These are phyloP conservation scores for Panagrolaimus sp. DNA, from an alignment of 1,140 invertebrate species.

Conservation along the genomic window DNA sequence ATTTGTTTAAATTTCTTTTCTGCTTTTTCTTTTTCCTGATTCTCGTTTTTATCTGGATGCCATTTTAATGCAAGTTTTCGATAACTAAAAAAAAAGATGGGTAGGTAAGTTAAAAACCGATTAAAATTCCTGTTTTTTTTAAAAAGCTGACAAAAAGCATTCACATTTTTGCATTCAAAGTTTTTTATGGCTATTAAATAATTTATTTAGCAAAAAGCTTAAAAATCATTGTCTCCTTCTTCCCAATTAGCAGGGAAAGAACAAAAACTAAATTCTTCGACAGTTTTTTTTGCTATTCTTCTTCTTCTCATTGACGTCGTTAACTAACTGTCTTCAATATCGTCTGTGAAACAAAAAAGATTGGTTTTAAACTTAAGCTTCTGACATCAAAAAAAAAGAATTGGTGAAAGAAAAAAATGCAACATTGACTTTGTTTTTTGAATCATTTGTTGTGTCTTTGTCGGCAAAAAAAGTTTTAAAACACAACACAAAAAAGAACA, in stretches of 20 bases:
- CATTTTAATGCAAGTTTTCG: constrained; percentile 93
- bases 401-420: too few species aligned
- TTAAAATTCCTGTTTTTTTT: not conserved
- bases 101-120: not conserved
- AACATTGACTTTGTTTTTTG: too few species aligned
- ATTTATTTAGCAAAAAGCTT: constrained; percentile 9
- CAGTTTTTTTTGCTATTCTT: too few species aligned
- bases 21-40: constrained; percentile 84
- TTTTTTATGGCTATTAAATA: constrained; percentile 9
- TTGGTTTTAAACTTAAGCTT: too few species aligned
- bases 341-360: too few species aligned
- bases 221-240: not conserved
- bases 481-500: too few species aligned
- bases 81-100: constrained; percentile 69
- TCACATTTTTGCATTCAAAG: not conserved
- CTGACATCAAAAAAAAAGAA: too few species aligned
- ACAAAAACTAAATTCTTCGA: constrained; percentile 18
- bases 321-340: too few species aligned
- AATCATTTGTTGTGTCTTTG: too few species aligned
- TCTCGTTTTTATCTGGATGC: constrained; percentile 99
- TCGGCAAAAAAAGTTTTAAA: too few species aligned
- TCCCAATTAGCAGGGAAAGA: not conserved
- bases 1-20: constrained; percentile 95
- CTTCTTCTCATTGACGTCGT: too few species aligned
- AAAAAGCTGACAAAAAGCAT: not conserved